These are phyloP conservation scores for Acanthisitta chloris DNA, from an alignment of 2,113 vertebrate species.

Conservation along the genomic window DNA sequence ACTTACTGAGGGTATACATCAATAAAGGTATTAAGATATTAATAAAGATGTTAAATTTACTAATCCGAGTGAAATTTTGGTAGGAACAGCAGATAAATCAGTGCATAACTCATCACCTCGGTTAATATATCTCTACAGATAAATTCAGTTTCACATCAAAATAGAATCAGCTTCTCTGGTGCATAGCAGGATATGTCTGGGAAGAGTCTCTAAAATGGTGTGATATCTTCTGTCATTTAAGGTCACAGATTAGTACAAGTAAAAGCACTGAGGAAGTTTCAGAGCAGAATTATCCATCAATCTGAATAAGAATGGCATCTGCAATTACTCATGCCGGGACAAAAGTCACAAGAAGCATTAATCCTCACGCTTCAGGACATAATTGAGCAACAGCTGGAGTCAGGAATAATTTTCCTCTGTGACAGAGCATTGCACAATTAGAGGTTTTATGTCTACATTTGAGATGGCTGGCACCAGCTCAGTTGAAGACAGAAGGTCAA, in stretches of 20 bases:
- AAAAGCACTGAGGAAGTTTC: not conserved
- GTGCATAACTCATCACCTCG: not conserved
- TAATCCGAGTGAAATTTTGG: not conserved
- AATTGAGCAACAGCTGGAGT: slow-evolving; percentile 54
- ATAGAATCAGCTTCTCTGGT: not conserved
- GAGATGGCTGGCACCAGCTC: not conserved
- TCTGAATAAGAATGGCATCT: not conserved
- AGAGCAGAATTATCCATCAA: not conserved
- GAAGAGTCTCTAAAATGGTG: not conserved
- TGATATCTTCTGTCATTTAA: not conserved
- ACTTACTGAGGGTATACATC: not conserved
- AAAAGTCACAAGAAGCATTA: slow-evolving; percentile 33
- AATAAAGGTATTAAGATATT: not conserved
- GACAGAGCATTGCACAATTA: not conserved
- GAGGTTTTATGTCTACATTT: not conserved
- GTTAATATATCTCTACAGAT: not conserved
- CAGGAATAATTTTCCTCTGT: slow-evolving; percentile 32
- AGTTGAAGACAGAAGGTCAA: not conserved
- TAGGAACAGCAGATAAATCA: not conserved
- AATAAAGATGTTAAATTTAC: not conserved
- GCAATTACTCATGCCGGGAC: slow-evolving; percentile 12
- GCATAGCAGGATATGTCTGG: not conserved
- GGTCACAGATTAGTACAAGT: not conserved
- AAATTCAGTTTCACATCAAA: not conserved
- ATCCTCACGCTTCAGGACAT: not conserved